Evolutionary conservation across 2,113 vertebrate genomes (phyloP).

Genomic region (Eretmochelys imbricata): DNA sequence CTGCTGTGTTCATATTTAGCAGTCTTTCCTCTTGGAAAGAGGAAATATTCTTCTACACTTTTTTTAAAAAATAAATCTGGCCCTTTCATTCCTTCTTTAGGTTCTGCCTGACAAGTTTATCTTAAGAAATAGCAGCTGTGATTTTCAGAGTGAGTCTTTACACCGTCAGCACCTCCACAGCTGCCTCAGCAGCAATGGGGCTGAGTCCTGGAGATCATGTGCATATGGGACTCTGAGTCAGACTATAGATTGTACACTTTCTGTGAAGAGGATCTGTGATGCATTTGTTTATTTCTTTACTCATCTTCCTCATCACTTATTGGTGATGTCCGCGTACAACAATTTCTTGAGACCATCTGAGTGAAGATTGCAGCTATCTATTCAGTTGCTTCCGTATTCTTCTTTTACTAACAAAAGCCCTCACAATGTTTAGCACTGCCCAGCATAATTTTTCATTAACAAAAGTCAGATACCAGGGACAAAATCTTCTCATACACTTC

Average conservation of each 20-base stretch:
- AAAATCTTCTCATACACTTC: not conserved
- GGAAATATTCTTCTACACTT: not conserved
- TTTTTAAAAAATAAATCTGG: too few relatives aligned
- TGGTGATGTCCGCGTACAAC: rapidly evolving
- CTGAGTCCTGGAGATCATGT: not conserved
- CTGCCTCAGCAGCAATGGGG: not conserved
- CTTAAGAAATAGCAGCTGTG: not conserved
- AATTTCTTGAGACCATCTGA: not conserved
- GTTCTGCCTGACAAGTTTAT: not conserved
- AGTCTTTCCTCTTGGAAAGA: not conserved
- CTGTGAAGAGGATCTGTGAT: rapidly evolving
- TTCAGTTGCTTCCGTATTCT: not conserved
- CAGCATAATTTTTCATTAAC: not conserved
- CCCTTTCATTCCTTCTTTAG: not conserved
- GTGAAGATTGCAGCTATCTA: not conserved
- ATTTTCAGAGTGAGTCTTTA: not conserved
- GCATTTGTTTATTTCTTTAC: not conserved
- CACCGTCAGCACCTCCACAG: not conserved
- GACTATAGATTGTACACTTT: not conserved
- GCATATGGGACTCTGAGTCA: not conserved
- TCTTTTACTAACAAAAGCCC: not conserved
- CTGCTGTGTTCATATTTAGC: not conserved
- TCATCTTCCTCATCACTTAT: not conserved
- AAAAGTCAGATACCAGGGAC: not conserved
- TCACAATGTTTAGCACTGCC: not conserved